Evolutionary conservation across 2,797 vertebrate species (phyloP).

Genomic region (Enteromius unitaeniatus): DNA sequence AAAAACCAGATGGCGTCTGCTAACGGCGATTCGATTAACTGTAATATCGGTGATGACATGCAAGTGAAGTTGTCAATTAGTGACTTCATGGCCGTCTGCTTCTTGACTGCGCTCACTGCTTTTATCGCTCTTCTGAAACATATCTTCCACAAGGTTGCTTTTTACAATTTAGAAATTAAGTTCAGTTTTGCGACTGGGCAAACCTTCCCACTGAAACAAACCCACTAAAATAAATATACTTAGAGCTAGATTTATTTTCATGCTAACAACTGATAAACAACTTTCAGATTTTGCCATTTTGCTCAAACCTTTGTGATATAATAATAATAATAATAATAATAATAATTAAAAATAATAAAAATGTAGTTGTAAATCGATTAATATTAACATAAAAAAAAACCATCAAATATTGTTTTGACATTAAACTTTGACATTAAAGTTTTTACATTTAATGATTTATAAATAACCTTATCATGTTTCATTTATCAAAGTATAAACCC

Average conservation of each 20-base stretch:
- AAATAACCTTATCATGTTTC: not conserved
- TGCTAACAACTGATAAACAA: too few relatives aligned
- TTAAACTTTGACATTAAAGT: too few relatives aligned
- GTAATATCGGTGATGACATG: constrained; percentile 23
- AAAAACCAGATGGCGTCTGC: constrained; percentile 45
- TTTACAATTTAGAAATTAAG: not conserved
- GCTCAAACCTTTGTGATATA: not conserved
- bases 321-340: not conserved
- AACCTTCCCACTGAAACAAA: not conserved
- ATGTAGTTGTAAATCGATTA: not conserved
- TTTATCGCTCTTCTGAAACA: not conserved
- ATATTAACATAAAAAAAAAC: not conserved
- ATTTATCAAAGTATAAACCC: not conserved
- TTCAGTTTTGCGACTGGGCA: not conserved
- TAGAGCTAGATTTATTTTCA: too few relatives aligned
- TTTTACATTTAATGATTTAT: too few relatives aligned
- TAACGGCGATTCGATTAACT: constrained; percentile 41
- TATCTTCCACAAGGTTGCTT: not conserved
- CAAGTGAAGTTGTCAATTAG: constrained; percentile 32
- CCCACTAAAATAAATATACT: not conserved
- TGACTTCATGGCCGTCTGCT: constrained; percentile 13
- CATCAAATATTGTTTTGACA: not conserved
- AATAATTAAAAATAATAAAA: too few relatives aligned
- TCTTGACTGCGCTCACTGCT: constrained; percentile 11
- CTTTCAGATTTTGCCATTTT: not conserved